Conservation (phyloP, 2,888 invertebrate species). For the Hemistola chrysoprasaria region DNA sequence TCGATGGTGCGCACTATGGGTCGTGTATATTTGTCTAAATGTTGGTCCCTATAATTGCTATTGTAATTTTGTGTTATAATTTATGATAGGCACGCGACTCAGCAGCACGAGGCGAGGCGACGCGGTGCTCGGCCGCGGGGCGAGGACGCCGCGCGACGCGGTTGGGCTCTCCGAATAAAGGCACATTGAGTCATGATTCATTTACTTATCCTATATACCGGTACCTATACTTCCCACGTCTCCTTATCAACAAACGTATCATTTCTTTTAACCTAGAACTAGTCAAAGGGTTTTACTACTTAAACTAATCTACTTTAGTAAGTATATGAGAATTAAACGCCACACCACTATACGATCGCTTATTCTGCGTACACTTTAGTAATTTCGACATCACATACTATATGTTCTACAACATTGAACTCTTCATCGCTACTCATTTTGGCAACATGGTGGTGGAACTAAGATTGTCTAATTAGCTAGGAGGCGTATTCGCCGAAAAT, state of each 20-base stretch:
- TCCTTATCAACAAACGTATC: slow-evolving; percentile 48
- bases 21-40: slow-evolving; percentile 79
- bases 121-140: slow-evolving; percentile 54
- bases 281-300: slow-evolving; percentile 64
- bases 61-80: slow-evolving; percentile 61
- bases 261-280: slow-evolving; percentile 67
- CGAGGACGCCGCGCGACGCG: slow-evolving; percentile 66
- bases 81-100: slow-evolving; percentile 39
- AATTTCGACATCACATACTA: slow-evolving; percentile 74
- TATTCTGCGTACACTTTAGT: slow-evolving; percentile 63
- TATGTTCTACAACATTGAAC: slow-evolving; percentile 65
- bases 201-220: slow-evolving; percentile 67
- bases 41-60: slow-evolving; percentile 81
- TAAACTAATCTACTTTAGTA: slow-evolving; percentile 53
- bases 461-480: slow-evolving; percentile 75
- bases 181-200: slow-evolving; percentile 78
- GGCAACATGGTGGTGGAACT: slow-evolving; percentile 80
- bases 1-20: slow-evolving; percentile 55
- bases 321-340: slow-evolving; percentile 66
- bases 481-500: slow-evolving; percentile 62
- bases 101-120: slow-evolving; percentile 33
- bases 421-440: slow-evolving; percentile 69
- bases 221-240: slow-evolving; percentile 60
- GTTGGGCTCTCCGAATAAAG: slow-evolving; percentile 76
- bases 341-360: slow-evolving; percentile 72